These are phyloP conservation scores for Xanthia icteritia DNA, from an alignment of 2,888 invertebrate genomes.

Conservation along the genomic window DNA sequence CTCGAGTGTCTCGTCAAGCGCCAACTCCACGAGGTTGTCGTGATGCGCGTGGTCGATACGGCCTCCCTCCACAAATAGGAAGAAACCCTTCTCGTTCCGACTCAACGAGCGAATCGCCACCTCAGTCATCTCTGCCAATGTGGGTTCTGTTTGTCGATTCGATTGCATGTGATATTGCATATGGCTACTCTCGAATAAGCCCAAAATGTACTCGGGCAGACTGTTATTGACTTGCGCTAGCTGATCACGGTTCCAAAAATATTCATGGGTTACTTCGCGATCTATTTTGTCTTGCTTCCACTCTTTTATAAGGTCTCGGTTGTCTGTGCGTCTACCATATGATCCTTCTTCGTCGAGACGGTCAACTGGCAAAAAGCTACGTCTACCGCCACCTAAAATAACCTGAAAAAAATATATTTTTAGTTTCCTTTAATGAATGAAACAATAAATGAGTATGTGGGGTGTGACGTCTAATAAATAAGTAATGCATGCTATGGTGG, in stretches of 20 bases:
- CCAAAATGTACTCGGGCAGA: slow-evolving; percentile 91
- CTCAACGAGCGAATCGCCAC: slow-evolving; percentile 93
- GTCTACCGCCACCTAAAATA: slow-evolving; percentile 93
- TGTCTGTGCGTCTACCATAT: slow-evolving; percentile 88
- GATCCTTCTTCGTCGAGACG: slow-evolving; percentile 87
- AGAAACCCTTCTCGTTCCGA: slow-evolving; percentile 92
- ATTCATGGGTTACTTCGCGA: slow-evolving; percentile 79
- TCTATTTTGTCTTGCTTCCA: slow-evolving; percentile 90
- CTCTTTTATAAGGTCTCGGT: slow-evolving; percentile 91
- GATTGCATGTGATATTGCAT: slow-evolving; percentile 92
- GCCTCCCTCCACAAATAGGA: slow-evolving; percentile 93
- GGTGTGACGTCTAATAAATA: too few species aligned
- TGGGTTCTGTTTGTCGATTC: slow-evolving; percentile 89
- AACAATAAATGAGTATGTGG: too few species aligned
- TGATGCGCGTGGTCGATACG: slow-evolving; percentile 93
- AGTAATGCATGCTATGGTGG: too few species aligned
- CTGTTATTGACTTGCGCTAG: slow-evolving; percentile 82
- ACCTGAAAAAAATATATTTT: slow-evolving; percentile 81
- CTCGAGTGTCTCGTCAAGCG: slow-evolving; percentile 93
- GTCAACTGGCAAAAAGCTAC: slow-evolving; percentile 90
- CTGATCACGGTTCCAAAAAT: slow-evolving; percentile 90
- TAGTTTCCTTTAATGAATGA: too few species aligned
- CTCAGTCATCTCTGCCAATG: slow-evolving; percentile 87
- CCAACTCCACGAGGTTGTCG: slow-evolving; percentile 87
- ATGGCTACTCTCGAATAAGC: slow-evolving; percentile 91